Conservation (phyloP, 30 jellyfish, hydroid and myxozoan species). For the Euphysa ruthae region DNA sequence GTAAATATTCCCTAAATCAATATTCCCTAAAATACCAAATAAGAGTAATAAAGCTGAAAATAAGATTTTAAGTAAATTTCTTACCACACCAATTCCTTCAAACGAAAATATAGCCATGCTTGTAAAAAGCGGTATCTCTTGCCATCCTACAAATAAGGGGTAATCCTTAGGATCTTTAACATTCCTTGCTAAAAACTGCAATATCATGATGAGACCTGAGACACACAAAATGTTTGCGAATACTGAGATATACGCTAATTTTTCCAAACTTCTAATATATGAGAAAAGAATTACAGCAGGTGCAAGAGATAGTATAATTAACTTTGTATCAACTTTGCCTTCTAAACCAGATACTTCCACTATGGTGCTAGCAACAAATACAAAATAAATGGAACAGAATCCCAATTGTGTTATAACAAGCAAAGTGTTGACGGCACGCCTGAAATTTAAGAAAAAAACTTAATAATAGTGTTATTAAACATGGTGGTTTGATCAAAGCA, state of each 20-base stretch:
- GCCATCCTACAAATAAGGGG: conserved; percentile 73
- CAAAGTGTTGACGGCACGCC: conserved; percentile 63
- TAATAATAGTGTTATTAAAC: background rate
- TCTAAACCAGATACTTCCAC: conserved; percentile 62
- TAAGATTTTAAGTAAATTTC: background rate
- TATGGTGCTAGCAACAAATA: conserved; percentile 89
- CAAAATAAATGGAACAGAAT: conserved; percentile 82
- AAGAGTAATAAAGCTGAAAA: background rate
- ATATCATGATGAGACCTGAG: conserved; percentile 58
- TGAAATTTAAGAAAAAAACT: conserved; percentile 6
- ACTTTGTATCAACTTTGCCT: conserved; percentile 39
- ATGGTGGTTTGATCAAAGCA: no score
- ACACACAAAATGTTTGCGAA: conserved; percentile 81
- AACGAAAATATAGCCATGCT: conserved; percentile 86
- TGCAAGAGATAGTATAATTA: conserved; percentile 67
- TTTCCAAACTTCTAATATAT: conserved; percentile 76
- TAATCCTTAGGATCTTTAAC: conserved; percentile 45
- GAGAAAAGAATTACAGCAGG: conserved; percentile 63
- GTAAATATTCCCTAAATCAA: no score
- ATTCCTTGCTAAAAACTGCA: conserved; percentile 76
- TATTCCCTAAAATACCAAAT: no score
- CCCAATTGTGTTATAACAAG: conserved; percentile 89
- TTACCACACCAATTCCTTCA: conserved; percentile 99
- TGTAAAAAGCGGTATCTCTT: conserved; percentile 69
- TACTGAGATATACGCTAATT: conserved; percentile 73